A percentile compares a stretch with the other conserved stretches of the same genome.
Conservation (phyloP, 1,140 invertebrate species). For the Trichonephila clavipes region DNA sequence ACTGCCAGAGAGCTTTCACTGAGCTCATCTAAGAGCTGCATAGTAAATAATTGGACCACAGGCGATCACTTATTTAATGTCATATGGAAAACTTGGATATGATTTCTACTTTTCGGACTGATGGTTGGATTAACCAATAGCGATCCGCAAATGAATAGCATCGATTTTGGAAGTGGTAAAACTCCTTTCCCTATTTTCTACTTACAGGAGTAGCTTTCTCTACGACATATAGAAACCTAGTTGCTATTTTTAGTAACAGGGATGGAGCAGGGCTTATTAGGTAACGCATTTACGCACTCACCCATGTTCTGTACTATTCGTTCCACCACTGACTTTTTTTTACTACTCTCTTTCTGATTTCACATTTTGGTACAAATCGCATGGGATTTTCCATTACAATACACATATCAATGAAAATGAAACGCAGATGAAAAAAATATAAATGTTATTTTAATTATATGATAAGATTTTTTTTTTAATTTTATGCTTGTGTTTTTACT, state of each 20-base stretch:
- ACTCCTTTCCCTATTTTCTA: background rate
- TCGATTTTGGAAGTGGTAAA: background rate
- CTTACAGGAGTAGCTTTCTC: background rate
- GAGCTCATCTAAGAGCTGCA: background rate
- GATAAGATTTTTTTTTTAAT: background rate
- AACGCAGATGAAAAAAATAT: background rate
- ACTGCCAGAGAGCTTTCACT: background rate
- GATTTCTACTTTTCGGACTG: background rate
- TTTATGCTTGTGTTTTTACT: background rate
- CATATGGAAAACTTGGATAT: background rate
- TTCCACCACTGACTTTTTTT: background rate
- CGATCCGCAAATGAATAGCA: background rate
- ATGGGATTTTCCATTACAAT: background rate
- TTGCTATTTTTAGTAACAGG: conserved; percentile 51
- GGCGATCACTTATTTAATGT: background rate
- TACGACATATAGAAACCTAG: background rate
- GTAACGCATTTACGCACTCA: conserved; percentile 33
- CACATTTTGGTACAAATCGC: background rate
- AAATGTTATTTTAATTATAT: background rate
- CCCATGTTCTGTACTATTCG: background rate
- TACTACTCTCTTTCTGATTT: background rate
- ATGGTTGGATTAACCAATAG: background rate
- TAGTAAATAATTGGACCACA: background rate
- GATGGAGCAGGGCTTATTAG: conserved; percentile 35
- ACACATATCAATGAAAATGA: background rate